phyloP scores from a whole-genome alignment of 2,888 invertebrate species.

The Cantharis rustica region DNA sequence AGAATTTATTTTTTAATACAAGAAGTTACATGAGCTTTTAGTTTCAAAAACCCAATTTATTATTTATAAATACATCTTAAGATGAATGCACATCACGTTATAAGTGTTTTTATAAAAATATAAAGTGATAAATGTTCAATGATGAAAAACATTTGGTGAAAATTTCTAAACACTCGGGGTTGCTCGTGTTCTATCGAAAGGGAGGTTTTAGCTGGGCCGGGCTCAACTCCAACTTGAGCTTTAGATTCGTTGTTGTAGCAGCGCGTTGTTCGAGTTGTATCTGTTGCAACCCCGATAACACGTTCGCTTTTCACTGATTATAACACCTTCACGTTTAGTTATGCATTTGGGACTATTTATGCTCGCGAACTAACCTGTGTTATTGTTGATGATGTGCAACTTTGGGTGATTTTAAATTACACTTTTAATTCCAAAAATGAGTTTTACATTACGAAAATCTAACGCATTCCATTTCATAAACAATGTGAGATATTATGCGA shows the following conservation, averaged over 20 bases:
- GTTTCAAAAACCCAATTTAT: neutral
- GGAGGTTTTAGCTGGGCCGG: constrained; percentile 29
- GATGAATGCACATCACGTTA: neutral
- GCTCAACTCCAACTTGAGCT: constrained; percentile 27
- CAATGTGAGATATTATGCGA: neutral
- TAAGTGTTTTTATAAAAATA: constrained; percentile 5
- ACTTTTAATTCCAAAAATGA: constrained; percentile 10
- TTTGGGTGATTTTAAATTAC: neutral
- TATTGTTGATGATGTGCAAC: neutral
- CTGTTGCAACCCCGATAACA: constrained; percentile 10
- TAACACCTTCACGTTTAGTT: neutral
- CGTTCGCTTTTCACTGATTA: constrained; percentile 6
- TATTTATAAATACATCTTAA: neutral
- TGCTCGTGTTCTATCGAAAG: constrained; percentile 25
- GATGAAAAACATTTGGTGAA: constrained; percentile 20
- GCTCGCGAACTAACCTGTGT: neutral
- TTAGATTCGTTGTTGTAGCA: constrained; percentile 27
- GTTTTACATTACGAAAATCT: constrained; percentile 3
- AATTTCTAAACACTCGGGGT: constrained; percentile 27
- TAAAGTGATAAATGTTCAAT: constrained; percentile 18
- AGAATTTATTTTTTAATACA: neutral
- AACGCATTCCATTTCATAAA: constrained; percentile 5
- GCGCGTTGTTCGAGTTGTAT: constrained; percentile 24
- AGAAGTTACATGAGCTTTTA: neutral
- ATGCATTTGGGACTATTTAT: neutral